Evolutionary conservation across 2,113 vertebrate species (phyloP), one percentile per base, ranked within the genome.

Genomic region (Saiga tatarica): DNA sequence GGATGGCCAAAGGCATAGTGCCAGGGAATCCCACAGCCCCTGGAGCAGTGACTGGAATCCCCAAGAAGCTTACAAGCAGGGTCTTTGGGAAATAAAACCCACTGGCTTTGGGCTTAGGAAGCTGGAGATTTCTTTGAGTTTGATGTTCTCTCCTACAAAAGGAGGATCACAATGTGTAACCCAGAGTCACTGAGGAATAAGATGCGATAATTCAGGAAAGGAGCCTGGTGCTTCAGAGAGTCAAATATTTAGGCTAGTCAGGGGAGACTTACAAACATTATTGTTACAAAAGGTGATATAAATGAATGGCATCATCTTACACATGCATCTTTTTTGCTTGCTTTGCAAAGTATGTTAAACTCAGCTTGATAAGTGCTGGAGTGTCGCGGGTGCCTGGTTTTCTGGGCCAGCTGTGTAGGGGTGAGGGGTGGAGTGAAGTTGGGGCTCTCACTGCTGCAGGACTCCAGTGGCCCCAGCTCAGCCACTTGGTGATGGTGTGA

Each of bases 71-170:
- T 23, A 5, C 36, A 79, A 39, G 81, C 23, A 90, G 67, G 30
- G 16, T 45, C 52, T 88, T 59, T 39, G 60, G 76, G n/a, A 52
- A 89, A 39, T 21, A 92, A 79, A 47, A 26, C 16, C 82, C 23
- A 4, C 25, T 42, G 33, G 9, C 55, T 55, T 97, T 76, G 55
- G 50, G 33, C 62, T 64, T 84, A 28, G 53, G 47, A 81, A 96
- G 17, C 74, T 93, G 50, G 19, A 67, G 52, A 23, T 94, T n/a
- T 85, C 64, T 89, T 74, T 78, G 36, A 64, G 21, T 47, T 93
- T 45, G 10, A 47, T 74, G 8, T 88, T 88, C 1, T 62, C 15
- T 7, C 25, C 50, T 89, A 21, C 42, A n/a, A 47, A 82, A 83
- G 62, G 26, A 45, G 7, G 36, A 28, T 86, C 28, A 17, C 55